Evolutionary conservation across 2,113 vertebrate genomes (phyloP).

Genomic region (Eidolon helvum): DNA sequence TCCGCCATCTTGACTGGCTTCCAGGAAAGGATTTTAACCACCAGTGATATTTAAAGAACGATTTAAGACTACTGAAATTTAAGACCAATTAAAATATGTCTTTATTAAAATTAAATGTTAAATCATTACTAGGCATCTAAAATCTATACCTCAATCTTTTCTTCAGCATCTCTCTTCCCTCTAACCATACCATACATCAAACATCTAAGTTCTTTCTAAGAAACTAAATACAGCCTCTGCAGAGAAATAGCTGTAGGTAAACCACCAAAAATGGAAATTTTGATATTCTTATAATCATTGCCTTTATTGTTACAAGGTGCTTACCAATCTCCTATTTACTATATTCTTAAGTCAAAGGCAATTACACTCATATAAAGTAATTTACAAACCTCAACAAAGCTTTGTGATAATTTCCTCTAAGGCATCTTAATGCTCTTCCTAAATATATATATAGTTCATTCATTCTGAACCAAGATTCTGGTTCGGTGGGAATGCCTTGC

Average conservation of each 20-base stretch:
- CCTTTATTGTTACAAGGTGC: background rate
- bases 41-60: background rate
- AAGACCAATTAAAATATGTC: background rate
- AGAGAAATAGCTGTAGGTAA: slow-evolving; percentile 9
- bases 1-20: too few relatives aligned
- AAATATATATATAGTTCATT: background rate
- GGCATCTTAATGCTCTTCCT: background rate
- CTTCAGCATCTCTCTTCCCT: background rate
- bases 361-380: background rate
- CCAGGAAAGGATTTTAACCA: background rate
- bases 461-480: background rate
- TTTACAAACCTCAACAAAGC: background rate
- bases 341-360: background rate
- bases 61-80: background rate
- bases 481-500: background rate
- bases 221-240: background rate
- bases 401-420: background rate
- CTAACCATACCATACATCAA: background rate
- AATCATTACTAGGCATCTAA: background rate
- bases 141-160: background rate
- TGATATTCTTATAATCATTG: background rate
- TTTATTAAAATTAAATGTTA: slow-evolving; percentile 28
- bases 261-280: background rate
- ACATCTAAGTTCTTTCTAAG: background rate
- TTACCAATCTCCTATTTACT: slow-evolving; percentile 15